phyloP scores from a whole-genome alignment of 2,797 vertebrate genomes.

The Danio kyathit region DNA sequence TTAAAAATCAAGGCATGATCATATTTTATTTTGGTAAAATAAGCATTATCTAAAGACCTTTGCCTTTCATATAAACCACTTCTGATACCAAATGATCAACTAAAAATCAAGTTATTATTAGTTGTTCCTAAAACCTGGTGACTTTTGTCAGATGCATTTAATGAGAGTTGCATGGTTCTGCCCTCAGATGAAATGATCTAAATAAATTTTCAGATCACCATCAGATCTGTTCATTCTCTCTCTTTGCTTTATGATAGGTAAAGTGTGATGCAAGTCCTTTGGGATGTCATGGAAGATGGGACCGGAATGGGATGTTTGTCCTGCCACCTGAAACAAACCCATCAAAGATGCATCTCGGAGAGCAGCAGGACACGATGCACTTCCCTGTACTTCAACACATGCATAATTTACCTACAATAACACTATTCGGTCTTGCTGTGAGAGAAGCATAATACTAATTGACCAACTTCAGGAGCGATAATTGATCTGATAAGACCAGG shows the following conservation, averaged over 20 bases:
- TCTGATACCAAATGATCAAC: no score
- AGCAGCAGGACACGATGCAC: background rate
- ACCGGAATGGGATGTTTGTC: slow-evolving; percentile 27
- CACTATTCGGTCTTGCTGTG: slow-evolving; percentile 17
- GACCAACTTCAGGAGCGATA: background rate
- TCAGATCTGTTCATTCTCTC: background rate
- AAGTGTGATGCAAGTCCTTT: slow-evolving; percentile 60
- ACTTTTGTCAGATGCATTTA: no score
- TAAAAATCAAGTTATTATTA: no score
- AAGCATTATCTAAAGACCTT: no score
- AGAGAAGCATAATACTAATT: slow-evolving; percentile 19
- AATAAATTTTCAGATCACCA: no score
- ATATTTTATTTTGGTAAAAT: no score
- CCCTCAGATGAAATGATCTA: no score
- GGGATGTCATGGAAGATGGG: slow-evolving; percentile 54
- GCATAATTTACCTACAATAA: slow-evolving; percentile 43
- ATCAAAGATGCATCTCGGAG: slow-evolving; percentile 52
- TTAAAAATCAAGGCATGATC: no score
- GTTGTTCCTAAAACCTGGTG: no score
- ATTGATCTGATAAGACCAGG: background rate
- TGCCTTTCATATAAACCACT: no score
- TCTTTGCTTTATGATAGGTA: slow-evolving; percentile 25
- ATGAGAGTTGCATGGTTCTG: no score
- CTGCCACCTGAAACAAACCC: background rate
- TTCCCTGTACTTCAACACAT: slow-evolving; percentile 2